Percentiles rank a stretch among this genome's conserved stretches.
Evolutionary conservation across 2,797 vertebrate species (phyloP).

Genomic region (Myioborus miniatus): DNA sequence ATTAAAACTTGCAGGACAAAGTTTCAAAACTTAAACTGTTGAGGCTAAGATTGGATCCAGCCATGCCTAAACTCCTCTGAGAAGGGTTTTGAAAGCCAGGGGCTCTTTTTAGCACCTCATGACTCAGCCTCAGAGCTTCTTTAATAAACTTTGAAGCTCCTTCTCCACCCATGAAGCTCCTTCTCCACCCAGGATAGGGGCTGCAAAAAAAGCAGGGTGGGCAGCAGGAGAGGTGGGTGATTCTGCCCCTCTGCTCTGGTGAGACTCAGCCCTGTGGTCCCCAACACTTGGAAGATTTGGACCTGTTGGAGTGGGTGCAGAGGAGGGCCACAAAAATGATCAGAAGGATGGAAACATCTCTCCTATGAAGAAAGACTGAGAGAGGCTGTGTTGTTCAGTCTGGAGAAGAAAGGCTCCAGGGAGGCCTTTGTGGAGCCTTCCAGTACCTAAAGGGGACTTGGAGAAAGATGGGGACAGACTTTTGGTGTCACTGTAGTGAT

Average conservation of each 20-base stretch:
- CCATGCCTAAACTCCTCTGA: not conserved
- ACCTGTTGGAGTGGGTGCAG: rapidly evolving
- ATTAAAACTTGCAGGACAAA: not conserved
- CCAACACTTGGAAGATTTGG: rapidly evolving
- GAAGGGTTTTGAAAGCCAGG: not conserved
- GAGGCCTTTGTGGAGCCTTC: not conserved
- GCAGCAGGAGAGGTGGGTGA: not conserved
- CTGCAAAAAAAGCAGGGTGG: not conserved
- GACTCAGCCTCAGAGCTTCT: not conserved
- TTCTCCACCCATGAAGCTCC: not conserved
- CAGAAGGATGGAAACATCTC: not conserved
- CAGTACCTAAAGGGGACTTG: not conserved
- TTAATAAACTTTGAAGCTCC: not conserved
- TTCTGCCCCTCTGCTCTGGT: not conserved
- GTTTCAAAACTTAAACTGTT: not conserved
- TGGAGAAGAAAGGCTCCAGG: not conserved
- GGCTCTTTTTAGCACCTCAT: rapidly evolving
- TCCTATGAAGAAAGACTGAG: not conserved
- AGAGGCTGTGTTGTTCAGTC: not conserved
- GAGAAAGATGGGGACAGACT: not conserved
- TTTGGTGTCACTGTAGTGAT: not conserved
- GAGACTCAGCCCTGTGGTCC: not conserved
- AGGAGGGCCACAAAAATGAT: not conserved
- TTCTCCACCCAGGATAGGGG: not conserved
- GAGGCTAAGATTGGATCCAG: not conserved